Conservation (phyloP, 1,140 invertebrate genomes). For the Eurytemora carolleeae region DNA sequence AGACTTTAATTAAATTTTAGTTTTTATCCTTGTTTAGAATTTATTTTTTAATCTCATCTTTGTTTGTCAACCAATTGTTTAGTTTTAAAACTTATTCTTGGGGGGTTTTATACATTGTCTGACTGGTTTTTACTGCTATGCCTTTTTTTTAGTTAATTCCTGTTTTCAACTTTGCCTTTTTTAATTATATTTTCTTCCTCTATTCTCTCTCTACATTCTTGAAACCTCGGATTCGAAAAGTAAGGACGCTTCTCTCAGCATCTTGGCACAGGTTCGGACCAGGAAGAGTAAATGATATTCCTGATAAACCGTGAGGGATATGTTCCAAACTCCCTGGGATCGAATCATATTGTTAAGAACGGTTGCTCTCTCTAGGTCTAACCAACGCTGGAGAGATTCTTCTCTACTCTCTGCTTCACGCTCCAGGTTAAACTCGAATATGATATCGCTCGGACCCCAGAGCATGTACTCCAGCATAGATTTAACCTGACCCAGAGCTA, state of each 20-base stretch:
- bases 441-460: neutral
- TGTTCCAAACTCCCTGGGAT: neutral
- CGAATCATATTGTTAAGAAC: neutral
- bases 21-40: too few relatives aligned
- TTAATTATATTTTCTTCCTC: too few relatives aligned
- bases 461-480: neutral
- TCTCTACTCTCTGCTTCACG: neutral
- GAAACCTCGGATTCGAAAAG: neutral
- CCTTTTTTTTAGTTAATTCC: too few relatives aligned
- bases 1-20: too few relatives aligned
- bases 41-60: too few relatives aligned
- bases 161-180: too few relatives aligned
- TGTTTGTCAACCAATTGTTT: too few relatives aligned
- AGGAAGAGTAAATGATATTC: neutral
- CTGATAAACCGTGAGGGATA: neutral
- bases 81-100: too few relatives aligned
- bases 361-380: neutral
- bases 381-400: neutral
- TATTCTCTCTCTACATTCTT: neutral
- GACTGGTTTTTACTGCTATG: too few relatives aligned
- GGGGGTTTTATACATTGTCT: too few relatives aligned
- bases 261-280: neutral
- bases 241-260: neutral
- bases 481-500: neutral
- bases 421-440: neutral